Evolutionary conservation across 2,113 vertebrate genomes (phyloP), one percentile per base, ranked within the genome.

Genomic region (Pitta sordida): DNA sequence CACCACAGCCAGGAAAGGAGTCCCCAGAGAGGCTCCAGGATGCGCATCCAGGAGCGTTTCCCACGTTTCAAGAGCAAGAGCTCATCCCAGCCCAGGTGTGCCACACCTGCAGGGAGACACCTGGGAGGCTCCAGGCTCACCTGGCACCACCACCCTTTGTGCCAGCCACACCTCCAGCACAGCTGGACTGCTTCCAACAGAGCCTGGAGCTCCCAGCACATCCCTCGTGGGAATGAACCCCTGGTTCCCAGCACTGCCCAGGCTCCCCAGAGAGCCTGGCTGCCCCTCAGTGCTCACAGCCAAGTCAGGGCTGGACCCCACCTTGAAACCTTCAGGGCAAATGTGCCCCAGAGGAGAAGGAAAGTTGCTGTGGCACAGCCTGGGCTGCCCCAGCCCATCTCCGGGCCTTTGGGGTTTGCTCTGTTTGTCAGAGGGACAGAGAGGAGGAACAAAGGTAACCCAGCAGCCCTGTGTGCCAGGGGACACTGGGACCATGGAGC

Each of bases 11-110:
- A 41, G 17, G 32, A 65, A 29, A 34, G 44, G 15, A 34, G 30
- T 3, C 20, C 32, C 81, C 27, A 3, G 10, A 26, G 77, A 88
- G 43, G 59, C 64, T 67, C 64, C 69, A 82, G 78, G 79, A 62
- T 0, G 2, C 70, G 53, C 11, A 2, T 15, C 84, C 74, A n/a
- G 59, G 19, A 90, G 41, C 2, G 0, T 34, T 79, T 12, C 76
- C 44, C 26, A 19, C 0, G 2, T 26, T 63, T 11, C 27, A 41
- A 48, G 48, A 73, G 46, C 37, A 32, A 73, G 56, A 81, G 60
- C 49, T 63, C 2, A 0, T 53, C 62, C 59, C 83, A 64, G 20
- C 73, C 48, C 78, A 86, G 64, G 41, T 15, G 55, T 43, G 30
- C 21, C 88, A 30, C 2, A 0, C 63, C 29, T 36, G 58, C 48